A percentile compares a stretch with the other conserved stretches of the same genome.
These are phyloP conservation scores for Abscondita cerata DNA, from an alignment of 2,888 invertebrate species.

Conservation along the genomic window DNA sequence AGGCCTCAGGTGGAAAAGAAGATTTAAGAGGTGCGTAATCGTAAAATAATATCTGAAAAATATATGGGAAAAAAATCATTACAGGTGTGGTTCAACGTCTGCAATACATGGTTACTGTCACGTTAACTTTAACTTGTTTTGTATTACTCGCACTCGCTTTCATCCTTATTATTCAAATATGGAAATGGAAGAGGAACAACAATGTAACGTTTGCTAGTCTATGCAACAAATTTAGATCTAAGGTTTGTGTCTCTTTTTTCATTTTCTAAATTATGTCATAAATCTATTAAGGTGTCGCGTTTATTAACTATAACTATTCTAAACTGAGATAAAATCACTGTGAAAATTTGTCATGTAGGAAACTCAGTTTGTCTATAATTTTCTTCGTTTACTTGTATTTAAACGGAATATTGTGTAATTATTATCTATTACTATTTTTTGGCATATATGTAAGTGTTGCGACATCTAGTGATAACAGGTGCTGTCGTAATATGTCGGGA, in stretches of 20 bases:
- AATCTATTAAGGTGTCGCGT: no score
- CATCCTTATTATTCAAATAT: constrained; percentile 47
- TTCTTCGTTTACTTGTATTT: no score
- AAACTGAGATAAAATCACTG: no score
- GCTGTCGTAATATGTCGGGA: no score
- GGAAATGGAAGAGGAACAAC: constrained; percentile 54
- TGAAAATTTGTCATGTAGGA: no score
- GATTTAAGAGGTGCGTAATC: constrained; percentile 48
- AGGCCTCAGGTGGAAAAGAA: constrained; percentile 27
- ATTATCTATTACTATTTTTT: no score
- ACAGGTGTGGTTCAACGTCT: constrained; percentile 50
- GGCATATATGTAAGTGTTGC: no score
- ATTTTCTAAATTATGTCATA: neutral
- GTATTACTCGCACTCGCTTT: constrained; percentile 46
- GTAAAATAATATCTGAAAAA: neutral
- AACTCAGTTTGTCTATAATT: no score
- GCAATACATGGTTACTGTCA: constrained; percentile 48
- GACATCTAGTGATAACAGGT: no score
- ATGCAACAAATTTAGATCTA: constrained; percentile 48
- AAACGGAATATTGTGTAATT: no score
- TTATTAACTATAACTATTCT: no score
- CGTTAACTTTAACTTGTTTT: constrained; percentile 49
- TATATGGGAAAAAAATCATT: constrained; percentile 29
- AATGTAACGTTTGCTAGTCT: constrained; percentile 51
- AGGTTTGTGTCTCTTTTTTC: constrained; percentile 39